These are phyloP conservation scores for Zaprionus africanus DNA, from an alignment of 1,140 invertebrate species.

Conservation along the genomic window DNA sequence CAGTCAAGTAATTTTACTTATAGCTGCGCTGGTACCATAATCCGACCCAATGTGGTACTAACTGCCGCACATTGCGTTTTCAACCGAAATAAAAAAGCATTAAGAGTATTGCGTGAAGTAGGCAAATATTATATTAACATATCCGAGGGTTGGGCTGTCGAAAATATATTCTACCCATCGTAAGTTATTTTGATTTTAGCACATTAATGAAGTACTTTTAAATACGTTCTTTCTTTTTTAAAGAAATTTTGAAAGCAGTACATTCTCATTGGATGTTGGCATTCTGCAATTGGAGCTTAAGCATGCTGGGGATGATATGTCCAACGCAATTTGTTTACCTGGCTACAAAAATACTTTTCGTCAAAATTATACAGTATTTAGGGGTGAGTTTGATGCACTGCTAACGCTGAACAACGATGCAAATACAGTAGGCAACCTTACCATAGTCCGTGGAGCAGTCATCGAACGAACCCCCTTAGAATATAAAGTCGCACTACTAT, in stretches of 20 bases:
- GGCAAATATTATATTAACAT: not conserved
- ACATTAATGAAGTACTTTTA: not conserved
- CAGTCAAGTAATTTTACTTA: not conserved
- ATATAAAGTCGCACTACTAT: not conserved
- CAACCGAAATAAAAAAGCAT: not conserved
- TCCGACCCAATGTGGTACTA: conserved; percentile 12
- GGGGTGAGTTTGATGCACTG: not conserved
- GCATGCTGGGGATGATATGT: not conserved
- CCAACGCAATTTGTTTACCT: not conserved
- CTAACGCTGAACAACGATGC: not conserved
- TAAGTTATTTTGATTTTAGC: not conserved
- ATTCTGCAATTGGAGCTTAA: not conserved
- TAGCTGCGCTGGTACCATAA: conserved; percentile 15
- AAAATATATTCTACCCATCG: not conserved
- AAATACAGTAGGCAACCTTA: not conserved
- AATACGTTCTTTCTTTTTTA: not conserved
- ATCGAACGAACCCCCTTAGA: rapidly evolving
- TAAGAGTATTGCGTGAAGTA: not conserved
- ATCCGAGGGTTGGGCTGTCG: not conserved
- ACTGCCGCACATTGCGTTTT: conserved; percentile 43
- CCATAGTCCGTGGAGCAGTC: not conserved
- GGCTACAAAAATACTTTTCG: not conserved
- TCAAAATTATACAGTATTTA: rapidly evolving
- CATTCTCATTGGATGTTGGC: not conserved
- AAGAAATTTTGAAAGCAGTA: not conserved